Base-by-base conservation (phyloP, 2,888 invertebrate genomes). In the Xestoiulus laeticollis region DNA sequence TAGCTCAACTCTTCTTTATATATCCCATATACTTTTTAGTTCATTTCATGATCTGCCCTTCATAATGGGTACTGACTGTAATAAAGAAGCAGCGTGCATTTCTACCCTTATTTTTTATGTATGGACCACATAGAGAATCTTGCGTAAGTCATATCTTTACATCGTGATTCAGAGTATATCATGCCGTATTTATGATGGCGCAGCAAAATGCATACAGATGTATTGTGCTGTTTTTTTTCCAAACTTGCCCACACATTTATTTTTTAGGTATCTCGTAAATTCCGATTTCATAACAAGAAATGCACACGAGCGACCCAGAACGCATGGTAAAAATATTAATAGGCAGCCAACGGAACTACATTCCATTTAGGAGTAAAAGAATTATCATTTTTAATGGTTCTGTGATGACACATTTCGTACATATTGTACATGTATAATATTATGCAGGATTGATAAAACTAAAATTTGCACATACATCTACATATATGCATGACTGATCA, bases 1-100 rank as follows among this genome's bases (percentile, higher is more conserved):
- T 78, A 30, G 78, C 78, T 78, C 78, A 78, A 78, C 78, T 78
- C 78, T 78, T 78, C 78, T 78, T 78, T 78, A 78, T 78, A 78
- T 78, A 30, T 78, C 78, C 78, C 78, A 78, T 78, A 26, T 30
- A 78, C 78, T 78, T 78, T 78, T 78, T 78, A 78, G 78, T 78
- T 78, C 78, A 78, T 78, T 78, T 78, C 78, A 78, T 78, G 78
- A 78, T 78, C 78, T 78, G 78, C 30, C 78, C 78, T 78, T 78
- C 78, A 14, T 78, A 78, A 78, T 78, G 78, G 78, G 30, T 26
- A 30, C 78, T 78, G 78, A 30, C 12, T 78, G 78, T 12, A 78
- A 78, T 78, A 78, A 78, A 78, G 30, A 30, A 30, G 30, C 30
- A 30, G 30, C 78, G 78, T 78, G 78, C 78, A 78, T 78, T 78